Percentiles rank a stretch among this genome's conserved stretches.
These are phyloP conservation scores for Dryobotodes eremita DNA, from an alignment of 2,888 invertebrate species.

Conservation along the genomic window DNA sequence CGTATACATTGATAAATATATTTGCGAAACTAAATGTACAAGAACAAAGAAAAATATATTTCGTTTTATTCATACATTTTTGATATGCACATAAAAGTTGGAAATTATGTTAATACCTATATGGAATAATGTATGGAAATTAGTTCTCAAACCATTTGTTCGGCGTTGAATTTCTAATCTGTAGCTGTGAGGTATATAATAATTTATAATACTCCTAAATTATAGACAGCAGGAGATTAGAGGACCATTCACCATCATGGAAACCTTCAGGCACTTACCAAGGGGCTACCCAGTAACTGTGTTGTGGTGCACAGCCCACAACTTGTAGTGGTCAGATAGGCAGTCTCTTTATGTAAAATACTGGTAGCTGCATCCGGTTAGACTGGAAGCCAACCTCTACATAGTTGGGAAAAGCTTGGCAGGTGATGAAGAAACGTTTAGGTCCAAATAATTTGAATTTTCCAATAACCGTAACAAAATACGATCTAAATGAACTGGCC, in stretches of 20 bases:
- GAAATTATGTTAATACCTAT: constrained; percentile 59
- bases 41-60: constrained; percentile 57
- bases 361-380: not conserved
- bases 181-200: not conserved
- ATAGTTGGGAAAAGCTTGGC: not conserved
- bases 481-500: not conserved
- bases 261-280: not conserved
- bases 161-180: constrained; percentile 52
- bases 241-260: not conserved
- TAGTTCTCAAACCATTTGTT: constrained; percentile 51
- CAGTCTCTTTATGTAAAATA: not conserved
- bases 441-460: not conserved
- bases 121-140: constrained; percentile 56
- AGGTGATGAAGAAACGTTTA: not conserved
- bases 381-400: not conserved
- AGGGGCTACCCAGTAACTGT: not conserved
- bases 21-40: constrained; percentile 35
- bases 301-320: not conserved
- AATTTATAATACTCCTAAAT: constrained; percentile 25
- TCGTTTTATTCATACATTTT: constrained; percentile 65
- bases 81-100: constrained; percentile 66
- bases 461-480: not conserved
- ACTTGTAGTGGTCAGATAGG: not conserved
- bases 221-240: not conserved
- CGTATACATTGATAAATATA: constrained; percentile 54